These are phyloP conservation scores for Mystacides longicornis DNA, from an alignment of 2,888 invertebrate species.

Conservation along the genomic window DNA sequence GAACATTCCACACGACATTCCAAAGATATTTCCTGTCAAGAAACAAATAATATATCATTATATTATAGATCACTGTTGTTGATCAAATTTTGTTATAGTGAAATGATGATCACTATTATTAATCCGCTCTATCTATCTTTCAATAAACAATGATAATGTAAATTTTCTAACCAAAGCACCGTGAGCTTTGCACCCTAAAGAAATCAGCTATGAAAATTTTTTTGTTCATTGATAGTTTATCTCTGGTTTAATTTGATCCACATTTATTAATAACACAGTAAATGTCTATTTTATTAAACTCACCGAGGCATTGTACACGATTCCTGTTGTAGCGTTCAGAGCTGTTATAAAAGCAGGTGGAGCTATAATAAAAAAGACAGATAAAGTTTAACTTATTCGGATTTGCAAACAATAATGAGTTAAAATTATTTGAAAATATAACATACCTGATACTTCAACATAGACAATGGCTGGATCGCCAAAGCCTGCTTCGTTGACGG, in stretches of 20 bases:
- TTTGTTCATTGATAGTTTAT: too few relatives aligned
- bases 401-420: background rate
- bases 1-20: constrained; percentile 73
- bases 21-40: constrained; percentile 49
- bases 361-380: constrained; percentile 13
- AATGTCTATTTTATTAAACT: constrained; percentile 6
- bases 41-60: constrained; percentile 30
- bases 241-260: background rate
- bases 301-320: constrained; percentile 20
- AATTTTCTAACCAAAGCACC: too few relatives aligned
- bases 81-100: too few relatives aligned
- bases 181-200: too few relatives aligned
- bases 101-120: too few relatives aligned
- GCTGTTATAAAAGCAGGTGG: constrained; percentile 23
- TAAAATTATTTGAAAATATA: background rate
- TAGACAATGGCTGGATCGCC: constrained; percentile 60
- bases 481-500: constrained; percentile 77
- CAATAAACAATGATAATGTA: too few relatives aligned
- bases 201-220: too few relatives aligned
- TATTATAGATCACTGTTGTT: too few relatives aligned
- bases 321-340: constrained; percentile 13
- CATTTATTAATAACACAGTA: background rate
- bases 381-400: background rate
- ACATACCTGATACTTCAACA: constrained; percentile 62
- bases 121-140: too few relatives aligned